Evolutionary conservation across 2,888 invertebrate genomes (phyloP), one percentile per base, ranked within the genome.

Genomic region (Sinotaia quadrata): DNA sequence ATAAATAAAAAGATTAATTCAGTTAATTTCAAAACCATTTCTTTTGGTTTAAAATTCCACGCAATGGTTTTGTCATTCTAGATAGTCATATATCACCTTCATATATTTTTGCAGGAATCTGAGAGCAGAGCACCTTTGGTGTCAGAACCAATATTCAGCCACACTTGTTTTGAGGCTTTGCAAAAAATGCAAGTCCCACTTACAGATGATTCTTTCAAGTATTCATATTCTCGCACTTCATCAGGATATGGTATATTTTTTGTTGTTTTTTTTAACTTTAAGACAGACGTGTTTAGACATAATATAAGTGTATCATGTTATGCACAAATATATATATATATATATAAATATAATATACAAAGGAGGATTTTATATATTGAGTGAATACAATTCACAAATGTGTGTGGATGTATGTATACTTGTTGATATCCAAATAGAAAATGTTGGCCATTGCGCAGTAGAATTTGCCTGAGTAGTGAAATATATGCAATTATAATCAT

Each of bases 121-220:
- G 47, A 54, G 44, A 68, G 34, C 21, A 37, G 18, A 29, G 56
- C 57, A 10, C 49, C 62, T 18, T 10, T 62, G 31, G 33, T n/a
- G 34, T 18, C 31, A 2, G 27, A 21, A 21, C 31, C 49, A 18
- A 33, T 29, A 2, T 2, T 60, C 31, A 52, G 36, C 29, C 52
- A 29, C n/a, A 49, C n/a, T 27, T 60, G 63, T 27, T 59, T 65
- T 21, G 59, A 65, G 47, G 29, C 15, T 27, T 36, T 69, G 54
- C 52, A 65, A 33, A 37, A 65, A 4, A 49, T 18, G 31, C 65
- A 44, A 2, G 36, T 75, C n/a, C 61, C 70, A 18, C 12, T 37
- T 8, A 81, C 80, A 0, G 72, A 77, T 52, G 80, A 81, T 68
- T 56, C 58, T 0, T 63, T 58, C 37, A 79, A 79, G 51, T 78